Evolutionary conservation across 2,113 vertebrate species (phyloP).

Genomic region (Xyrauchen texanus): DNA sequence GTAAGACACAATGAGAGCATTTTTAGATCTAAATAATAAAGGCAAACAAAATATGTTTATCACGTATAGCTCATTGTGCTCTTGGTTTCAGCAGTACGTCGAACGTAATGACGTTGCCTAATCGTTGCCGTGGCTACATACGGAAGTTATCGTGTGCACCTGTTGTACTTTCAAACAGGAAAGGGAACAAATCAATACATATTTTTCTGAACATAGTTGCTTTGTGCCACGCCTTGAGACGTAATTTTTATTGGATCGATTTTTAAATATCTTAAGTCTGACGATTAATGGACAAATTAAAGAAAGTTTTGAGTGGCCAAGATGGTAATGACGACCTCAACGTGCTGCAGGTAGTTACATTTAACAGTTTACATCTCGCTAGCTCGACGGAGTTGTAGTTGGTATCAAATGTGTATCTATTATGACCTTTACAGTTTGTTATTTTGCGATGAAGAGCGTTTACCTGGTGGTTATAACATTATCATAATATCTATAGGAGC

Average conservation of each 20-base stretch:
- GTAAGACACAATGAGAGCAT: no score
- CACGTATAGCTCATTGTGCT: not conserved
- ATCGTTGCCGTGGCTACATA: slow-evolving; percentile 43
- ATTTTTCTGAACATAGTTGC: not conserved
- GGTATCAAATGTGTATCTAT: not conserved
- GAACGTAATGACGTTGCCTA: slow-evolving; percentile 42
- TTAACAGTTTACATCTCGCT: not conserved
- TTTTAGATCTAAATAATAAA: not conserved
- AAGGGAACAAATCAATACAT: slow-evolving; percentile 23
- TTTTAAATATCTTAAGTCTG: not conserved
- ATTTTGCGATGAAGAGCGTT: not conserved
- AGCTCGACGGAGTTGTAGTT: not conserved
- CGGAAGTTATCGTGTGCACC: slow-evolving; percentile 66
- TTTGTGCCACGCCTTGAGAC: not conserved
- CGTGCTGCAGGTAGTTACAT: slow-evolving; percentile 75
- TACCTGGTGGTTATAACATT: not conserved
- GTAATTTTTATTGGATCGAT: not conserved
- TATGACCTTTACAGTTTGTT: not conserved
- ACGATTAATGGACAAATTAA: slow-evolving; percentile 86
- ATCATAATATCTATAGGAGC: no score
- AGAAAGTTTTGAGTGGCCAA: slow-evolving; percentile 83
- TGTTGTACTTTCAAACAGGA: slow-evolving; percentile 59
- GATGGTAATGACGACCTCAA: slow-evolving; percentile 78
- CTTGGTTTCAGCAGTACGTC: not conserved
- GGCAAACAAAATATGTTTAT: not conserved